A percentile compares a stretch with the other conserved stretches of the same genome.
Evolutionary conservation across 2,113 vertebrate species (phyloP).

Genomic region (Plecturocebus donacophilus): DNA sequence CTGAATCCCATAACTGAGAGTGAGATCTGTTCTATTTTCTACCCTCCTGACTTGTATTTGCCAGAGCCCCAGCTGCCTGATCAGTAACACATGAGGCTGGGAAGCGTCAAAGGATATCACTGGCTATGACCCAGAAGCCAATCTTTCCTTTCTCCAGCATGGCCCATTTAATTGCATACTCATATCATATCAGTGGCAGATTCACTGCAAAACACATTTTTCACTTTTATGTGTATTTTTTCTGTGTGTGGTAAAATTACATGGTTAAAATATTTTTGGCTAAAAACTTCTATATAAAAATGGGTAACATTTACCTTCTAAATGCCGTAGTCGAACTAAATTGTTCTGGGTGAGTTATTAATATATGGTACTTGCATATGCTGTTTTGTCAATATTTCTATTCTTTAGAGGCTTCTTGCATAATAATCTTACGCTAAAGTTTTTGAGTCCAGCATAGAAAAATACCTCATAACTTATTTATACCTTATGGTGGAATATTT

Average conservation of each 20-base stretch:
- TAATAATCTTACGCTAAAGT: slow-evolving; percentile 42
- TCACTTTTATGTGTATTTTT: slow-evolving; percentile 78
- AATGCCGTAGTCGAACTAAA: slow-evolving; percentile 65
- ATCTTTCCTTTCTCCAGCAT: slow-evolving; percentile 70
- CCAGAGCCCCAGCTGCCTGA: slow-evolving; percentile 77
- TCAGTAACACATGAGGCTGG: slow-evolving; percentile 79
- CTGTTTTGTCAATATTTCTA: slow-evolving; percentile 77
- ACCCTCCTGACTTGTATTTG: slow-evolving; percentile 75
- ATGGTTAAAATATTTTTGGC: slow-evolving; percentile 75
- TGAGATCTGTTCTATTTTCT: slow-evolving; percentile 74
- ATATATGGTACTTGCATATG: slow-evolving; percentile 28
- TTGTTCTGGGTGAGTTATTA: slow-evolving; percentile 15
- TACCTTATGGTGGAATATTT: background rate
- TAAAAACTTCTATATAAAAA: slow-evolving; percentile 75
- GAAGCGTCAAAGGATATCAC: slow-evolving; percentile 72
- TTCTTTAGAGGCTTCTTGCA: slow-evolving; percentile 70
- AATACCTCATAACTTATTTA: slow-evolving; percentile 42
- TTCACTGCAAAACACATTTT: slow-evolving; percentile 81
- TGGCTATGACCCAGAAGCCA: slow-evolving; percentile 80
- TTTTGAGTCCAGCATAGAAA: slow-evolving; percentile 58
- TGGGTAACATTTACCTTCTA: slow-evolving; percentile 76
- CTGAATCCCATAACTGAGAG: background rate
- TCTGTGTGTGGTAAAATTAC: slow-evolving; percentile 76
- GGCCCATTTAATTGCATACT: slow-evolving; percentile 76
- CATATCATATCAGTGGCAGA: slow-evolving; percentile 79